Conservation (phyloP, 2,113 vertebrate genomes). For the Microcebus lehilahytsara region DNA sequence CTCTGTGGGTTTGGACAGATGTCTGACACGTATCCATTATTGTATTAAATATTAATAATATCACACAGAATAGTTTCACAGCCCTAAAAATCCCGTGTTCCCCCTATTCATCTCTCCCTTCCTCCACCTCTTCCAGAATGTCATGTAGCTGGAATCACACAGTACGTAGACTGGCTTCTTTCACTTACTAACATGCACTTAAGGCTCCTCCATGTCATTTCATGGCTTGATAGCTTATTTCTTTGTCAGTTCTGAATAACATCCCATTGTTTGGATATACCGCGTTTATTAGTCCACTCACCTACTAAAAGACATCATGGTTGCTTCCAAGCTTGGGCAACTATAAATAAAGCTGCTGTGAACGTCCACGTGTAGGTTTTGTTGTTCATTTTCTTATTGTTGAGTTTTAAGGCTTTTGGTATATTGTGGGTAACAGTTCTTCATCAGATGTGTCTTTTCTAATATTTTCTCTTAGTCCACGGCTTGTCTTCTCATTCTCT, state of each 20-base stretch:
- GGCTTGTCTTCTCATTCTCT: background rate
- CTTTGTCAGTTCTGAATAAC: background rate
- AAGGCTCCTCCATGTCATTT: background rate
- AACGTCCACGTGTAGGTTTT: background rate
- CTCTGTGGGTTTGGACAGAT: background rate
- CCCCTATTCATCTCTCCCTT: background rate
- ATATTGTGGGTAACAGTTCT: background rate
- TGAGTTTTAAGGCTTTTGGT: background rate
- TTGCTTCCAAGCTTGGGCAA: background rate
- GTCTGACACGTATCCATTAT: rapidly evolving
- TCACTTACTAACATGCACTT: background rate
- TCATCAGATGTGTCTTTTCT: background rate
- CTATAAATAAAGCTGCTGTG: background rate
- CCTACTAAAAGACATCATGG: background rate
- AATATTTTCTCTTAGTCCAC: background rate
- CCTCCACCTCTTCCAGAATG: background rate
- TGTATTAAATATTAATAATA: background rate
- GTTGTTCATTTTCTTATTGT: background rate
- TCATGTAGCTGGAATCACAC: rapidly evolving
- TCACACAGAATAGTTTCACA: rapidly evolving
- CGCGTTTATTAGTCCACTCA: background rate
- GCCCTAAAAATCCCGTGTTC: background rate
- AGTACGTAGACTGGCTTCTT: background rate
- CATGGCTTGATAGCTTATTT: too few relatives aligned
- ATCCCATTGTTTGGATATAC: background rate